Percentiles rank a stretch among this genome's conserved stretches.
phyloP scores from a whole-genome alignment of 2,113 vertebrate species.

The Reinhardtius hippoglossoides region DNA sequence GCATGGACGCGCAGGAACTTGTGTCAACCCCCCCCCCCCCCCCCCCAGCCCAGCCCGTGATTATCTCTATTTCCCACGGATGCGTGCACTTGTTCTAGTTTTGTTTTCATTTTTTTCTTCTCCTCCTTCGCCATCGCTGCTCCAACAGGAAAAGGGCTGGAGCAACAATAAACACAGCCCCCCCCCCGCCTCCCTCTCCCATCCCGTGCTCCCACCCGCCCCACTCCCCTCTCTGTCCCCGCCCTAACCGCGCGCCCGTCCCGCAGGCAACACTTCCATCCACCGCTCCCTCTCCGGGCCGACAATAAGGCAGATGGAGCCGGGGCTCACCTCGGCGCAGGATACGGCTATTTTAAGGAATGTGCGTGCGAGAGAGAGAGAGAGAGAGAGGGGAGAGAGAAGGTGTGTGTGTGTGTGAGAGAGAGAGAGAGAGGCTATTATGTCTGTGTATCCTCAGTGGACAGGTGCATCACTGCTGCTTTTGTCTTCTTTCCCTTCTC shows the following conservation, averaged over 20 bases:
- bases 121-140: conserved; percentile 57
- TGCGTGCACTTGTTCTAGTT: conserved; percentile 55
- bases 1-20: conserved; percentile 35
- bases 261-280: conserved; percentile 52
- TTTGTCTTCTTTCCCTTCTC: neutral
- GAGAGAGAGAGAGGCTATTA: neutral
- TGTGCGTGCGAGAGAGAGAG: conserved; percentile 26
- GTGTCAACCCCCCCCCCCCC: neutral
- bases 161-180: conserved; percentile 65
- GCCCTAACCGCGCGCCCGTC: conserved; percentile 70
- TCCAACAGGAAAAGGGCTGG: conserved; percentile 55
- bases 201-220: neutral
- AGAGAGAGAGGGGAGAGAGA: neutral
- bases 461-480: conserved; percentile 66
- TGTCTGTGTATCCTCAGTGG: conserved; percentile 63
- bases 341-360: conserved; percentile 65
- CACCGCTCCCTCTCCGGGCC: conserved; percentile 5
- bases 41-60: too few species aligned
- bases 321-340: conserved; percentile 46
- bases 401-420: neutral
- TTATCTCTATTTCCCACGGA: conserved; percentile 11
- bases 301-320: conserved; percentile 50
- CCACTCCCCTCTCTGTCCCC: conserved; percentile 50
- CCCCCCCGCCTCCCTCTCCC: neutral
- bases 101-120: conserved; percentile 63